phyloP scores from a whole-genome alignment of 2,797 vertebrate genomes.

The Sebastes goodei region DNA sequence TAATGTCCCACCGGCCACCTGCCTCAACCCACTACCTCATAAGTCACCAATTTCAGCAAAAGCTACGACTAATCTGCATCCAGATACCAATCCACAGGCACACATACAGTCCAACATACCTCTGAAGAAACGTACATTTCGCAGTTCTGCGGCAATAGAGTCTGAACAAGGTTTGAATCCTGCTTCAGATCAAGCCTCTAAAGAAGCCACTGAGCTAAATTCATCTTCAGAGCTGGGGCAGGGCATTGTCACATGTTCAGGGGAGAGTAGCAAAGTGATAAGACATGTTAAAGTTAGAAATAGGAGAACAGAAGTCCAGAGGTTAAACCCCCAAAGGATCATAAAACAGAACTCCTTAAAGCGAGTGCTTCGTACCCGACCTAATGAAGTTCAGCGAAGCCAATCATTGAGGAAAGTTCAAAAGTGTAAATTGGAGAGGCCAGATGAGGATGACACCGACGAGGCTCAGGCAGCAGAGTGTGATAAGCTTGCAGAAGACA shows the following conservation, averaged over 20 bases:
- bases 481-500: neutral
- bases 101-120: slow-evolving; percentile 84
- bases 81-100: slow-evolving; percentile 70
- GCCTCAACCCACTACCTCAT: slow-evolving; percentile 65
- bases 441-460: neutral
- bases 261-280: slow-evolving; percentile 25
- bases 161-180: slow-evolving; percentile 61
- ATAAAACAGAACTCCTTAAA: slow-evolving; percentile 29
- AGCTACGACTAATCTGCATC: slow-evolving; percentile 19
- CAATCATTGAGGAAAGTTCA: slow-evolving; percentile 35
- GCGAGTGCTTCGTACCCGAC: slow-evolving; percentile 60
- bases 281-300: slow-evolving; percentile 28
- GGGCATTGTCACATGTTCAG: neutral
- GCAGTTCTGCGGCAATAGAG: slow-evolving; percentile 76
- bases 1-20: slow-evolving; percentile 26
- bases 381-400: slow-evolving; percentile 27
- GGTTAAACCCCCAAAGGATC: slow-evolving; percentile 26
- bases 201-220: slow-evolving; percentile 25
- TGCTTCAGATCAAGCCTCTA: slow-evolving; percentile 35
- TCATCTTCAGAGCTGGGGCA: slow-evolving; percentile 18
- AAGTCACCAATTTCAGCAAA: slow-evolving; percentile 48
- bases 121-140: slow-evolving; percentile 86
- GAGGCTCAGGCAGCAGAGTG: neutral
- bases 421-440: slow-evolving; percentile 46
- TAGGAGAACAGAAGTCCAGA: slow-evolving; percentile 45